These are phyloP conservation scores for Cliona cf. orientalis DNA, from an alignment of 37 sponge, comb jelly and placozoan genomes.

Conservation along the genomic window DNA sequence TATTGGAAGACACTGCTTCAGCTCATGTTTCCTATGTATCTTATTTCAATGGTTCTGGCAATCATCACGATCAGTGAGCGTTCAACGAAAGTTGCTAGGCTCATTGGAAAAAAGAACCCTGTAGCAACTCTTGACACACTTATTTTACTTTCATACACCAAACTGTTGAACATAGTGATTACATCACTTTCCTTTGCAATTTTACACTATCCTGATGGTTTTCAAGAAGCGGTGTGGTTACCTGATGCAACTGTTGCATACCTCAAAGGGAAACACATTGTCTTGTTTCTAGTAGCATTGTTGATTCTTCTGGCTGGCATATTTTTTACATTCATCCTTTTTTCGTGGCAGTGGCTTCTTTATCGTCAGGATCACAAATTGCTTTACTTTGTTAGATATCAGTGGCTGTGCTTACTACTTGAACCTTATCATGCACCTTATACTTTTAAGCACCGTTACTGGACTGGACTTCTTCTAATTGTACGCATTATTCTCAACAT, in stretches of 20 bases:
- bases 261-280: not conserved
- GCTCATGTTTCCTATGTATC: not conserved
- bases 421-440: conserved; percentile 7
- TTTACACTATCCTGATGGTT: not conserved
- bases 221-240: not conserved
- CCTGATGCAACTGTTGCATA: not conserved
- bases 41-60: not conserved
- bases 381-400: not conserved
- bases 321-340: not conserved
- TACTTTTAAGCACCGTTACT: not conserved
- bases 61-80: not conserved
- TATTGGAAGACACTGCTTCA: not conserved
- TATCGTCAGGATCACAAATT: not conserved
- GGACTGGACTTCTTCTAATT: not conserved
- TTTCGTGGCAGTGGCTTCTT: not conserved
- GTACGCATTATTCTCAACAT: too few relatives aligned
- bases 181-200: not conserved
- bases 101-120: not conserved
- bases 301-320: not conserved
- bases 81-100: not conserved
- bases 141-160: not conserved
- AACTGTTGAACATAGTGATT: not conserved
- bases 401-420: not conserved
- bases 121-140: not conserved
- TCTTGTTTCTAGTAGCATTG: not conserved